phyloP scores from a whole-genome alignment of 2,797 vertebrate genomes.

The Argyrosomus regius region DNA sequence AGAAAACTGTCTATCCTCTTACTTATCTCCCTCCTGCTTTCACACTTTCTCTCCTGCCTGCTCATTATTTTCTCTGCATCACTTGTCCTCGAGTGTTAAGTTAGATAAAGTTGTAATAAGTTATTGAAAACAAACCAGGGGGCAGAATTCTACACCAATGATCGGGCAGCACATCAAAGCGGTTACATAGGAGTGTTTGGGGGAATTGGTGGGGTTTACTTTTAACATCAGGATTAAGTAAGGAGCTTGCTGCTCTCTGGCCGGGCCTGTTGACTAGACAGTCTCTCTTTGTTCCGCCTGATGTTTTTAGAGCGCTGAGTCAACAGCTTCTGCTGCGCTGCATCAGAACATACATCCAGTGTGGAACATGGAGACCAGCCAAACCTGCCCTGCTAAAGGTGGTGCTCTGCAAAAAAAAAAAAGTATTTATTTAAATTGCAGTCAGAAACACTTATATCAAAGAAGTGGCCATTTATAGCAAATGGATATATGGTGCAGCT shows the following conservation, averaged over 20 bases:
- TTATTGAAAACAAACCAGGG: conserved; percentile 31
- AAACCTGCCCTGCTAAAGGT: conserved; percentile 48
- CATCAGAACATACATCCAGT: conserved; percentile 75
- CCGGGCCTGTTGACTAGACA: conserved; percentile 71
- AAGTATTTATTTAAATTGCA: conserved; percentile 20
- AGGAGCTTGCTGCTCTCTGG: conserved; percentile 69
- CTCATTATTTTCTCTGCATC: conserved; percentile 50
- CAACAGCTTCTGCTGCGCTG: conserved; percentile 78
- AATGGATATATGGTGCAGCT: neutral
- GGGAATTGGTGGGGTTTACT: conserved; percentile 66
- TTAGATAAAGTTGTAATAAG: conserved; percentile 40
- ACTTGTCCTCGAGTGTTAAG: conserved; percentile 23
- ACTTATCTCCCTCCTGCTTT: conserved; percentile 24
- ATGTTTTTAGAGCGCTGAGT: conserved; percentile 80
- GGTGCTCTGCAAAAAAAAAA: conserved; percentile 33
- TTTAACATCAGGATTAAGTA: conserved; percentile 73
- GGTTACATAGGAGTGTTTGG: conserved; percentile 68
- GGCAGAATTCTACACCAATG: neutral
- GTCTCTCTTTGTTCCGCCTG: conserved; percentile 74
- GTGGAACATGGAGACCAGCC: conserved; percentile 68
- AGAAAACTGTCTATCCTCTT: conserved; percentile 34
- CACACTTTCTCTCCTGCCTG: conserved; percentile 38
- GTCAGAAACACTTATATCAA: conserved; percentile 13
- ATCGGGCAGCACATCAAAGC: conserved; percentile 14
- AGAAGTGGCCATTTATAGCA: neutral